These are phyloP conservation scores for Epizoanthus ramosus DNA, from an alignment of 92 coral and sea anemone genomes.

Conservation along the genomic window DNA sequence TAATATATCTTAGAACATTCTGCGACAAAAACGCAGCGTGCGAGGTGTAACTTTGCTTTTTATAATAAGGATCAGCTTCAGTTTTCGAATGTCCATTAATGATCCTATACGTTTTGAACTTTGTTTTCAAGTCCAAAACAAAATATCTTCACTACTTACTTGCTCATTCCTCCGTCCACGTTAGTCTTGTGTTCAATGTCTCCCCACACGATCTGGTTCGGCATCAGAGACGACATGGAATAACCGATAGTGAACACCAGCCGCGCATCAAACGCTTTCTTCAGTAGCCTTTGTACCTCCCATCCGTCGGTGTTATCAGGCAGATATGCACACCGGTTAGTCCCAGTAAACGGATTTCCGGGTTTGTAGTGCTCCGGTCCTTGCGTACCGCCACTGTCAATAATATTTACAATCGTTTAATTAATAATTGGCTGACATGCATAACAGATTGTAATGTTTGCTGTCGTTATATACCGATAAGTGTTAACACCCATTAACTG, in stretches of 20 bases:
- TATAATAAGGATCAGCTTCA: too few relatives aligned
- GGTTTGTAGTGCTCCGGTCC: slow-evolving; percentile 38
- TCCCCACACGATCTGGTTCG: slow-evolving; percentile 38
- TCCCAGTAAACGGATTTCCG: slow-evolving; percentile 15
- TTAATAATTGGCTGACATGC: too few relatives aligned
- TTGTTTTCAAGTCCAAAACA: too few relatives aligned
- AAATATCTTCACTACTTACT: background rate
- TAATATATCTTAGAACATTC: too few relatives aligned
- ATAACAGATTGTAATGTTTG: too few relatives aligned
- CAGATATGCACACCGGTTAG: slow-evolving; percentile 22
- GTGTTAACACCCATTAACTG: too few relatives aligned
- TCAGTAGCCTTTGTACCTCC: slow-evolving; percentile 6
- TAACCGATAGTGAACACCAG: slow-evolving; percentile 30
- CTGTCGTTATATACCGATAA: too few relatives aligned
- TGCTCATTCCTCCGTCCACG: slow-evolving; percentile 17
- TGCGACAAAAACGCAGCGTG: too few relatives aligned
- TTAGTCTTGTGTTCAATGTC: slow-evolving; percentile 31
- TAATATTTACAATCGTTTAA: too few relatives aligned
- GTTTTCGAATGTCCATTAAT: too few relatives aligned
- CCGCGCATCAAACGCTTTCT: slow-evolving; percentile 24
- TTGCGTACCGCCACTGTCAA: slow-evolving; percentile 18
- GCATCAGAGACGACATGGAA: slow-evolving; percentile 20
- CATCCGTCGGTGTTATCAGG: slow-evolving; percentile 20
- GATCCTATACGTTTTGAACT: too few relatives aligned
- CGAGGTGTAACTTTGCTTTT: too few relatives aligned